Evolutionary conservation across 2,888 invertebrate species (phyloP), one percentile per base, ranked within the genome.

Genomic region (Phania funesta): DNA sequence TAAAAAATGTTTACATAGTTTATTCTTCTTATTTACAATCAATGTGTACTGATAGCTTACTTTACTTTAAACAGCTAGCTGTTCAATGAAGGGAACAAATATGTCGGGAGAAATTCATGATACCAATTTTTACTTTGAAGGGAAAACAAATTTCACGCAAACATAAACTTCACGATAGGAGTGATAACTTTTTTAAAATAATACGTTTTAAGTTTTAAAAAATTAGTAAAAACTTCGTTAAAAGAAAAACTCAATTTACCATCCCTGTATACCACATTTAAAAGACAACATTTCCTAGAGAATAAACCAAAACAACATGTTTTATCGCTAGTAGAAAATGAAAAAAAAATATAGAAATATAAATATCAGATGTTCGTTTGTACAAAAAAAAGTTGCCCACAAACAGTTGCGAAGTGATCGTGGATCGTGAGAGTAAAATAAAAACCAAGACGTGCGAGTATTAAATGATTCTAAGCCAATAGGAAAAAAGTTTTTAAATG

Each of bases 371-470:
- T 48, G 29, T 62, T 13, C 22, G 29, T 22, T 26, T 62, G 50
- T 64, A 81, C 62, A 82, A 78, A 38, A 52, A 70, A 77, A 76
- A 67, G 29, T 60, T 76, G 44, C 50, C 48, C 35, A 75, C 52
- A 73, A 74, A 70, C 82, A 82, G 82, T 82, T 82, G 82, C 68
- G 73, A 77, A 82, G 58, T 65, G 82, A 82, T 82, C 82, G 78
- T 54, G 65, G 74, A 78, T 65, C 82, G 78, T 60, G 70, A 70
- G 78, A 82, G 78, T 65, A 70, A 78, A 77, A 73, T 13, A 44
- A 62, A 67, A 74, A 38, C 0, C 9, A 16, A 65, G 58, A 58
- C 58, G 50, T 44, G 50, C 60, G 50, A 60, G 13, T 52, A n/a
- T 11, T 41, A 58, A 44, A 44, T 52, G 18, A 44, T 35, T 29